A percentile compares a stretch with the other conserved stretches of the same genome.
phyloP scores from a whole-genome alignment of 2,113 vertebrate genomes.

The Grammomys dolichurus region DNA sequence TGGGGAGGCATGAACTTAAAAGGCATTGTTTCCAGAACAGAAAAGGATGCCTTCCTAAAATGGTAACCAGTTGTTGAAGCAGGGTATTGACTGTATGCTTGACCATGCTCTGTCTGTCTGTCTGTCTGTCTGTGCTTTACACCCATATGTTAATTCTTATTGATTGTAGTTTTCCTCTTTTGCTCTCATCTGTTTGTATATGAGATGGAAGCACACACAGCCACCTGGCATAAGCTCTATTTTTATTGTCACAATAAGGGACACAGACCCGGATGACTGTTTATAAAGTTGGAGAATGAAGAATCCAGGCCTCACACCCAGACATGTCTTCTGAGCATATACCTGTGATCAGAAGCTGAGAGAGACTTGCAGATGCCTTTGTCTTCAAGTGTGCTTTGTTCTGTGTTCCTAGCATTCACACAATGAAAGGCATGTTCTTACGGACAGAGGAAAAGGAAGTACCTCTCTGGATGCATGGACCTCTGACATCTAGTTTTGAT shows the following conservation, averaged over 20 bases:
- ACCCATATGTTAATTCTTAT: not conserved
- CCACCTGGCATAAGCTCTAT: not conserved
- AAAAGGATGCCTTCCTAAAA: not conserved
- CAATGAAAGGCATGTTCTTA: not conserved
- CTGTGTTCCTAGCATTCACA: not conserved
- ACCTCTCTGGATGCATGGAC: rapidly evolving
- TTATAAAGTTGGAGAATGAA: not conserved
- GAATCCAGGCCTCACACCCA: not conserved
- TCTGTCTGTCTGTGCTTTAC: not conserved
- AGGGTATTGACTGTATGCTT: not conserved
- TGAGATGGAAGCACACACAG: not conserved
- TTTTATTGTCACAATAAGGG: not conserved
- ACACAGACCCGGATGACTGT: not conserved
- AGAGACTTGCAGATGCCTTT: not conserved
- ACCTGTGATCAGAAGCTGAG: not conserved
- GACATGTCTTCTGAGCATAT: not conserved
- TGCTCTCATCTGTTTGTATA: not conserved
- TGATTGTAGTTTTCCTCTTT: not conserved
- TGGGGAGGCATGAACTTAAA: not conserved
- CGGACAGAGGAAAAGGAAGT: not conserved
- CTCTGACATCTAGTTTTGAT: not conserved
- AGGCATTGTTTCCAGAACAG: not conserved
- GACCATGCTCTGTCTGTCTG: not conserved
- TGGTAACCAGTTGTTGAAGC: not conserved
- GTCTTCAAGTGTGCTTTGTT: not conserved